Percentiles rank a stretch among this genome's conserved stretches.
phyloP scores from a whole-genome alignment of 2,113 vertebrate species.

The Hipposideros armiger region DNA sequence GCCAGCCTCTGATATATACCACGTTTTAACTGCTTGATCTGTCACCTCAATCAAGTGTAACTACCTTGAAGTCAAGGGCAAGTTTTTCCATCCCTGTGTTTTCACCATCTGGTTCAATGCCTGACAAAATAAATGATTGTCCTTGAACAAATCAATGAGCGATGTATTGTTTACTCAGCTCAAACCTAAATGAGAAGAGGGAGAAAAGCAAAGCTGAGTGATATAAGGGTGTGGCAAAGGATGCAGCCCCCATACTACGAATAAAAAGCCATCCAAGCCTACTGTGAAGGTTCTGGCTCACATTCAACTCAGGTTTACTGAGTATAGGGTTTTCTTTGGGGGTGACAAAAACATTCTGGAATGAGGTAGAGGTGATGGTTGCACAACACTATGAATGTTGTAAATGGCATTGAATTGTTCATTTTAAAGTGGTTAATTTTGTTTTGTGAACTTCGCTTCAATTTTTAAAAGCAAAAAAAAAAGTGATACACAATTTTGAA shows the following conservation, averaged over 20 bases:
- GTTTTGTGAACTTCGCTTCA: background rate
- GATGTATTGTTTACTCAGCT: background rate
- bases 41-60: background rate
- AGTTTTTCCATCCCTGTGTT: background rate
- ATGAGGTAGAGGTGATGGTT: background rate
- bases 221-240: background rate
- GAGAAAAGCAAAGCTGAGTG: background rate
- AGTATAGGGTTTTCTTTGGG: background rate
- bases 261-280: background rate
- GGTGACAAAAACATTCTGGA: background rate
- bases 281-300: background rate
- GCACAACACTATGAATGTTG: no score
- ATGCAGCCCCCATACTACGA: background rate
- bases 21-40: background rate
- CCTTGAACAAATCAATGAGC: background rate
- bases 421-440: background rate
- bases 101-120: slow-evolving; percentile 18
- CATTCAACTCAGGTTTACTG: background rate
- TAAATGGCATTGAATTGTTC: background rate
- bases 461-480: background rate
- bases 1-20: background rate
- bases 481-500: background rate
- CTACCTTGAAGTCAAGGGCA: background rate
- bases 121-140: background rate
- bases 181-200: background rate